Percentiles rank a stretch among this genome's conserved stretches.
Evolutionary conservation across 2,797 vertebrate species (phyloP).

Genomic region (Furcifer pardalis): DNA sequence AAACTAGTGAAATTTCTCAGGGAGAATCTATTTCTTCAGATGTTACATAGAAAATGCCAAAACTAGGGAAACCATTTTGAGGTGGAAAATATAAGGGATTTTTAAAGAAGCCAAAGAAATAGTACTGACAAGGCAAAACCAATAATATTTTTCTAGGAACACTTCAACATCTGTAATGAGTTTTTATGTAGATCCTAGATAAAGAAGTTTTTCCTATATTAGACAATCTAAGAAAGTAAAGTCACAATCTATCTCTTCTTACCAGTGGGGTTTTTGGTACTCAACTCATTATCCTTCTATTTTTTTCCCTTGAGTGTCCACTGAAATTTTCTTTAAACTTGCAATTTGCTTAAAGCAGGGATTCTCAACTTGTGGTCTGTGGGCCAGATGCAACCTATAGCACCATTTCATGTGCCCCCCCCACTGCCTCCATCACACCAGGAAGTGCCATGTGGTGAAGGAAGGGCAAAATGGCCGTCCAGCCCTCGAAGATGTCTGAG

Average conservation of each 20-base stretch:
- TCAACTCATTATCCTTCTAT: background rate
- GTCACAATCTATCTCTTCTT: background rate
- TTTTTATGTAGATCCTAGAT: background rate
- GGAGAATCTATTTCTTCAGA: background rate
- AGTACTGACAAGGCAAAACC: background rate
- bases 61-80: background rate
- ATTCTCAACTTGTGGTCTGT: no score
- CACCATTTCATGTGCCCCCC: no score
- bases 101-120: background rate
- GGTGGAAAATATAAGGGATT: background rate
- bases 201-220: background rate
- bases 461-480: no score
- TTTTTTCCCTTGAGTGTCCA: background rate
- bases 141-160: background rate
- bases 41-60: background rate
- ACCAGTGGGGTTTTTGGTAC: no score
- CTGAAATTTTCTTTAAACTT: background rate
- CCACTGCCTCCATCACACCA: no score
- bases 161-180: background rate
- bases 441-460: no score
- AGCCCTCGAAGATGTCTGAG: no score
- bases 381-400: no score
- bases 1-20: background rate
- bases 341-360: background rate
- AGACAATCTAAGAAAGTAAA: background rate